A percentile compares a stretch with the other conserved stretches of the same genome.
Conservation (phyloP, 2,797 vertebrate species). For the Hylomyscus alleni region DNA sequence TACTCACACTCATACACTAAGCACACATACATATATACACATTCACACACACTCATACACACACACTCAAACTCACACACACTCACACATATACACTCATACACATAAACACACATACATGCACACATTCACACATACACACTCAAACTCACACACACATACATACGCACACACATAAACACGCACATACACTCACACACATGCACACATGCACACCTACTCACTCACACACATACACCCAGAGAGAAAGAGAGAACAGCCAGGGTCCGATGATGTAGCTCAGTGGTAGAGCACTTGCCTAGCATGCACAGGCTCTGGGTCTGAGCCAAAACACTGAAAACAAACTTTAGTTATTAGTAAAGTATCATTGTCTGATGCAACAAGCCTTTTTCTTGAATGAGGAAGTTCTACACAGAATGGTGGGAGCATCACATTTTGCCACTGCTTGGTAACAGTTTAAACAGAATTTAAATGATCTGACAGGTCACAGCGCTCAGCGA, state of each 20-base stretch:
- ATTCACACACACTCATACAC: not conserved
- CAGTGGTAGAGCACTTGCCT: not conserved
- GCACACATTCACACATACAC: too few species aligned
- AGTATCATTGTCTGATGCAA: not conserved
- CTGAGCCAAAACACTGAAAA: not conserved
- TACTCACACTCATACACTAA: too few species aligned
- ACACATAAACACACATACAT: not conserved
- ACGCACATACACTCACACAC: too few species aligned
- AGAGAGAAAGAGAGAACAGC: not conserved
- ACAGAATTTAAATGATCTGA: slow-evolving; percentile 13
- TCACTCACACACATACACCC: too few species aligned
- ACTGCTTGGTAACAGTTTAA: not conserved
- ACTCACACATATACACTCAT: too few species aligned
- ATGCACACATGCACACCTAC: too few species aligned
- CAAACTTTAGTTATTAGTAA: not conserved
- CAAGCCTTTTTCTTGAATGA: not conserved
- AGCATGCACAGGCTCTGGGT: not conserved
- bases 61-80: too few species aligned
- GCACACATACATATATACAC: too few species aligned
- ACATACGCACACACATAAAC: not conserved
- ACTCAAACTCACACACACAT: too few species aligned
- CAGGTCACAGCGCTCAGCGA: slow-evolving; percentile 92
- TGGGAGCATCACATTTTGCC: not conserved
- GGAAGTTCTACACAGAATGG: not conserved
- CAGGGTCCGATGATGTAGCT: not conserved